phyloP scores from a whole-genome alignment of 2,797 vertebrate genomes.

The Bradypodion ventrale region DNA sequence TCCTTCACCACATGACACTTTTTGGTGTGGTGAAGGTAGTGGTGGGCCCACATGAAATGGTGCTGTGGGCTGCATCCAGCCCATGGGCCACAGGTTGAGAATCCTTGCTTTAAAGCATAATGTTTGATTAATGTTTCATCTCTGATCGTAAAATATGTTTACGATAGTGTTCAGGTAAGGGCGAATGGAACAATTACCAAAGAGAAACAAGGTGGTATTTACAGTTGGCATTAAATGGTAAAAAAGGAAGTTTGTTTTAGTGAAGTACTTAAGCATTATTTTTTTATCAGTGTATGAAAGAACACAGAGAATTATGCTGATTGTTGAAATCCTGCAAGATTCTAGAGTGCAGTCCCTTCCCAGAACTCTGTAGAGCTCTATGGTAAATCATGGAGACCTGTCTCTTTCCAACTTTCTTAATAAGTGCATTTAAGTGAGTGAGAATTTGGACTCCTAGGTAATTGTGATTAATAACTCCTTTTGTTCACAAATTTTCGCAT shows the following conservation, averaged over 20 bases:
- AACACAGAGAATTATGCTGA: not conserved
- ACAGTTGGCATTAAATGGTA: not conserved
- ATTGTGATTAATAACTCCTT: no score
- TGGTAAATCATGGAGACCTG: no score
- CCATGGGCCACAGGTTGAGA: no score
- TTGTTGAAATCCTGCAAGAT: not conserved
- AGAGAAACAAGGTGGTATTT: not conserved
- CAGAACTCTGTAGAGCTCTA: not conserved
- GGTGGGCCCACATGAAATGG: no score
- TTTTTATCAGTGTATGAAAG: not conserved
- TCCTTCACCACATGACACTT: no score
- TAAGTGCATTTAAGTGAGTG: no score
- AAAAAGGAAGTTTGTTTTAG: not conserved
- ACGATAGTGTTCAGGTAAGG: not conserved
- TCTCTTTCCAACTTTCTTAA: no score
- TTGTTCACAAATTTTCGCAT: no score
- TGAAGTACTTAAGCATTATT: not conserved
- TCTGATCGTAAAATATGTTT: not conserved
- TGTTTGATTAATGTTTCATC: not conserved
- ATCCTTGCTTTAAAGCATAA: not conserved
- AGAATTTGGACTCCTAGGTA: no score
- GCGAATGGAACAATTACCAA: not conserved
- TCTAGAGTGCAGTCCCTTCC: not conserved
- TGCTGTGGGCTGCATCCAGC: no score
- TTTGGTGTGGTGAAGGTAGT: no score